These are phyloP conservation scores for Heliconius sara DNA, from an alignment of 2,888 invertebrate genomes.

Conservation along the genomic window DNA sequence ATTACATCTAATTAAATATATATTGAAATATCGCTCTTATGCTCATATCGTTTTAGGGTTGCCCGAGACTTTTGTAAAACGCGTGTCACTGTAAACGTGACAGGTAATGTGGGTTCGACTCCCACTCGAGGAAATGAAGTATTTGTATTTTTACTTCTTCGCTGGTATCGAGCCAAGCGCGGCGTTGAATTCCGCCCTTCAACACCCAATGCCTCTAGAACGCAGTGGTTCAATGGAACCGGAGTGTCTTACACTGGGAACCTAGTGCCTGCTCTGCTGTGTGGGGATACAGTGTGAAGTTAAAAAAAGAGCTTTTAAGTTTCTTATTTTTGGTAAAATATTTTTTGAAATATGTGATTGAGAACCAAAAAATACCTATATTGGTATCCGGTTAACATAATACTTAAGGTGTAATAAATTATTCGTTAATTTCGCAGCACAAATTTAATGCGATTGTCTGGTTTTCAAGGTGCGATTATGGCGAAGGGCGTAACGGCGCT, in stretches of 20 bases:
- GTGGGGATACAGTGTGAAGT: too few relatives aligned
- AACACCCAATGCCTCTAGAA: too few relatives aligned
- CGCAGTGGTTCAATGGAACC: too few relatives aligned
- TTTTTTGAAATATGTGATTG: not conserved
- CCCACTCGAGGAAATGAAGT: too few relatives aligned
- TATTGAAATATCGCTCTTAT: constrained; percentile 4
- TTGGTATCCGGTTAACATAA: constrained; percentile 7
- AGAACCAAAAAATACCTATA: not conserved
- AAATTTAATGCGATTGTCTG: constrained; percentile 39
- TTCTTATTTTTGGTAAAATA: not conserved
- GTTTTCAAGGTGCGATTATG: constrained; percentile 60
- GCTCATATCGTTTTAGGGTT: not conserved
- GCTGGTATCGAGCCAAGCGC: too few relatives aligned
- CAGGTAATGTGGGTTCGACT: too few relatives aligned
- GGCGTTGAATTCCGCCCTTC: too few relatives aligned
- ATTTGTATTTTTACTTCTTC: too few relatives aligned
- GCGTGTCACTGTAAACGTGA: too few relatives aligned
- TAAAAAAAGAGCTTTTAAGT: not conserved
- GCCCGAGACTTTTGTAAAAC: not conserved
- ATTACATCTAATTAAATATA: constrained; percentile 50
- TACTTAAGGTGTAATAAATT: constrained; percentile 29
- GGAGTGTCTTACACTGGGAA: too few relatives aligned
- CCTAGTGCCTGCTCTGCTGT: too few relatives aligned
- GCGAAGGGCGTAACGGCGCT: constrained; percentile 72
- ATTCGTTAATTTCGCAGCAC: constrained; percentile 34